Evolutionary conservation across 2,113 vertebrate genomes (phyloP), one percentile per base, ranked within the genome.

Genomic region (Pollachius pollachius): DNA sequence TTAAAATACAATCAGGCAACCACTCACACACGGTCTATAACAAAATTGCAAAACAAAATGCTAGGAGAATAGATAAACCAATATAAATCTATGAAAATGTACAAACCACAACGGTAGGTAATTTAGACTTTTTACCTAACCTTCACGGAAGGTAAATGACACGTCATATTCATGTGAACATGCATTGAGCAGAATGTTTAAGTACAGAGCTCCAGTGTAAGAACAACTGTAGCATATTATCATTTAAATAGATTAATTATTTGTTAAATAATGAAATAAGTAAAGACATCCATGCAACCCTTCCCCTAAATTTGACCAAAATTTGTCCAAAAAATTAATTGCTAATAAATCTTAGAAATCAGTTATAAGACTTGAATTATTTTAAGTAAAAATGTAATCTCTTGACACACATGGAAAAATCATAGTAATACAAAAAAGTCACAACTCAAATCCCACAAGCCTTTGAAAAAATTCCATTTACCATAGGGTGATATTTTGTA

Each of bases 121-220:
- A 69, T 83, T 73, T 71, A 62, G 77, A 30, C 74, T 59, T 74
- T 78, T 73, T 9, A 74, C 17, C n/a, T 61, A 58, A 72, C 88
- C 88, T 91, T 91, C 88, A 89, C 75, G 83, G 88, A 91, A 91
- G 88, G 88, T 54, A 67, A 30, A 75, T 75, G 3, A 56, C 69
- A 65, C 13, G 71, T 23, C 67, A 73, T 15, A 57, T 62, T 17
- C 62, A 52, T 59, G 58, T 67, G 54, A 72, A 80, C 74, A 78
- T 75, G 61, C 72, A 59, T 80, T 76, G 75, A 41, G 72, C 25
- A 74, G 62, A 67, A 48, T 30, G 16, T 67, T 56, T 48, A 61
- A 62, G 17, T 30, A 61, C 61, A 16, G 19, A 59, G 25, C 67
- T 8, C 15, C 30, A 71, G 61, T 37, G 61, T 58, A 77, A 66